Evolutionary conservation across 2,888 invertebrate species (phyloP), one percentile per base, ranked within the genome.

Genomic region (Myopa testacea): DNA sequence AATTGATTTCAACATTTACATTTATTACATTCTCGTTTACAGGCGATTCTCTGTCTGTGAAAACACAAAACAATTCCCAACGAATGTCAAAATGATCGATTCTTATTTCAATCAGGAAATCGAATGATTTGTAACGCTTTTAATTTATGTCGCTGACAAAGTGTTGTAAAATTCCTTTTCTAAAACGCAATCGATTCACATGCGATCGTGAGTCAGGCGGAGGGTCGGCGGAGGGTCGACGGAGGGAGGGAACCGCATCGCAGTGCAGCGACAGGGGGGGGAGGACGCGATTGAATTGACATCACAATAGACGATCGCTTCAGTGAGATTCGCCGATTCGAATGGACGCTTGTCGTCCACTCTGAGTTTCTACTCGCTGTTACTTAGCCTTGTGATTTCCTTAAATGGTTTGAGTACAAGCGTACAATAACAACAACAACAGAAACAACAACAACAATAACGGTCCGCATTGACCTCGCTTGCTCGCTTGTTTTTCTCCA

Each of bases 341-440:
- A 8, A 50, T 14, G 14, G 50, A 8, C 34, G 14, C 26, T 34
- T 34, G 34, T 19, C 37, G 38, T 10, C 37, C 19, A 8, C 40
- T 26, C 26, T 26, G 26, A 26, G 26, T 26, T 26, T 26, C 26
- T n/a, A 38, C 12, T 16, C 40, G 38, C 67, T 34, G 12, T 67
- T 38, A 38, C 38, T 67, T 38, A 38, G 67, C 67, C 67, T 67
- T 67, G 67, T 34, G n/a, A 67, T 38, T 67, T 67, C 67, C 67
- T 67, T 67, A 67, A 38, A 67, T 34, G 40, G 67, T n/a, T 37
- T 67, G 34, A 38, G n/a, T 38, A n/a, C 38, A 45, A 45, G 45
- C 45, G 45, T 10, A 45, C 45, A 45, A 45, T 3, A 8, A 45
- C 45, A 26, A 26, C 2, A 26, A 26, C 26, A 26, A 26, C 26